These are phyloP conservation scores for Autographa pulchrina DNA, from an alignment of 2,888 invertebrate genomes.

Conservation along the genomic window DNA sequence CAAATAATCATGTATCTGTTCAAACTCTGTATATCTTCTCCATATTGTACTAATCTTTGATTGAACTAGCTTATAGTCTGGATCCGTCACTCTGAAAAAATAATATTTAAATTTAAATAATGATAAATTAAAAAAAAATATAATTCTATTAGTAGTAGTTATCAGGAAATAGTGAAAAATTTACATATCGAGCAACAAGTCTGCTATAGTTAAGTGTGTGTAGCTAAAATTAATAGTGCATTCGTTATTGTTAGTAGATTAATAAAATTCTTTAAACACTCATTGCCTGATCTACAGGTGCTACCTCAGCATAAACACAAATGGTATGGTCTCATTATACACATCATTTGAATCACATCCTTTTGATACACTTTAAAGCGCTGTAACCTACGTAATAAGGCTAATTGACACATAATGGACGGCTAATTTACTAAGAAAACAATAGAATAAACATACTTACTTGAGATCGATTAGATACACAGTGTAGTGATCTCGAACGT, in stretches of 20 bases:
- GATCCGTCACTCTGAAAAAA: constrained; percentile 90
- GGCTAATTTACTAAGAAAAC: constrained; percentile 69
- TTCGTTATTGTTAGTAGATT: too few species aligned
- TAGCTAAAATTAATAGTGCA: too few species aligned
- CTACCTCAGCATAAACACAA: constrained; percentile 9
- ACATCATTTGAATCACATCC: constrained; percentile 25
- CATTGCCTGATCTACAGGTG: background rate
- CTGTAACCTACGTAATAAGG: constrained; percentile 42
- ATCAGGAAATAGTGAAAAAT: background rate
- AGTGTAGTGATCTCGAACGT: constrained; percentile 93
- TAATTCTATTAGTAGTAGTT: too few species aligned
- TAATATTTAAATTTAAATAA: constrained; percentile 11
- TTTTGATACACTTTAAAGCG: constrained; percentile 17
- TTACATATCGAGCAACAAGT: background rate
- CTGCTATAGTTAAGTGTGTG: background rate
- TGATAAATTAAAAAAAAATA: background rate
- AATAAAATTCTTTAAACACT: too few species aligned
- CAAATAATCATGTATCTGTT: constrained; percentile 93
- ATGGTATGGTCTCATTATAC: constrained; percentile 33
- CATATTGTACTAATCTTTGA: constrained; percentile 92
- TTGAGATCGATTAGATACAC: constrained; percentile 94
- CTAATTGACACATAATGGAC: constrained; percentile 63
- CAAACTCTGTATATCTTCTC: constrained; percentile 96
- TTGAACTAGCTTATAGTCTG: constrained; percentile 90
- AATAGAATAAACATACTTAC: constrained; percentile 85